Evolutionary conservation across 2,888 invertebrate genomes (phyloP).

Genomic region (Tetheella fluctuosa): DNA sequence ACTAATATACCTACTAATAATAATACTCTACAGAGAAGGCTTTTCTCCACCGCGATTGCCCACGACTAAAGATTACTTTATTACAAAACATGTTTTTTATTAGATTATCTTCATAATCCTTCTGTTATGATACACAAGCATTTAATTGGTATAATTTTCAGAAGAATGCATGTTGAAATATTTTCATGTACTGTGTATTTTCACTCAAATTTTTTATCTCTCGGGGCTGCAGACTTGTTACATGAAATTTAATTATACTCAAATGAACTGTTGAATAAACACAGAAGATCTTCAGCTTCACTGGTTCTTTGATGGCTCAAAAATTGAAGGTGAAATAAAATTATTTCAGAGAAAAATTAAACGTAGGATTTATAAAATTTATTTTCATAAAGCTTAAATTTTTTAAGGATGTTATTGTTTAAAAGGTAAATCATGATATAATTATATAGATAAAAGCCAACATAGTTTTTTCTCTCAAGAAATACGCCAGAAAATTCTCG

Average conservation of each 20-base stretch:
- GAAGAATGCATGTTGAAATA: not conserved
- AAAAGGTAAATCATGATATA: too few species aligned
- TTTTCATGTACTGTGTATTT: not conserved
- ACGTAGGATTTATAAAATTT: not conserved
- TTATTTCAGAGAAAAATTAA: not conserved
- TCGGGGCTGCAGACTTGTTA: constrained; percentile 5
- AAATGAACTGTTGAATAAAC: not conserved
- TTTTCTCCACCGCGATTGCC: too few species aligned
- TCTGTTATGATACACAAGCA: too few species aligned
- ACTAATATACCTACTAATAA: too few species aligned
- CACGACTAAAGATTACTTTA: too few species aligned
- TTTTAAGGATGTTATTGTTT: too few species aligned
- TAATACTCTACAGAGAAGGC: too few species aligned
- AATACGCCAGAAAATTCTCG: too few species aligned
- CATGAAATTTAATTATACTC: not conserved
- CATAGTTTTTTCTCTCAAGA: too few species aligned
- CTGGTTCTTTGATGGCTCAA: constrained; percentile 3
- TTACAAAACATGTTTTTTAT: too few species aligned
- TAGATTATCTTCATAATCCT: too few species aligned
- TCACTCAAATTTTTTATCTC: not conserved
- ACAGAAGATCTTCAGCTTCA: not conserved
- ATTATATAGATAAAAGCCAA: too few species aligned
- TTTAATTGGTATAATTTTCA: not conserved
- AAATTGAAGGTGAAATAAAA: not conserved
- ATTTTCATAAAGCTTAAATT: not conserved